A percentile compares a stretch with the other conserved stretches of the same genome.
phyloP scores from a whole-genome alignment of 2,888 invertebrate genomes.

The Limnephilus marmoratus region DNA sequence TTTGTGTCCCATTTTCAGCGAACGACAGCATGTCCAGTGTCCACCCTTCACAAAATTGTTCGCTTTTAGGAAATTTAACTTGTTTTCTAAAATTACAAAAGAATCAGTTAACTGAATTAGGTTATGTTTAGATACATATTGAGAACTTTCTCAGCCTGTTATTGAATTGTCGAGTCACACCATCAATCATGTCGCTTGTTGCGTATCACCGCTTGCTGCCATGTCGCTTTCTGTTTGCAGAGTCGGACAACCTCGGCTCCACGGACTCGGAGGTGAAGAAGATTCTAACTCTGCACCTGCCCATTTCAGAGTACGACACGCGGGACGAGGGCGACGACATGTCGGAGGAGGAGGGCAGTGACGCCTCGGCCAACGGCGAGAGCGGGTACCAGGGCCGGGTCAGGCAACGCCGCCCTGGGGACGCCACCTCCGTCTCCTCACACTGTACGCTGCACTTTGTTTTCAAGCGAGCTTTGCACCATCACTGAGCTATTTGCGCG shows the following conservation, averaged over 20 bases:
- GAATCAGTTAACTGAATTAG: neutral
- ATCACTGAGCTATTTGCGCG: neutral
- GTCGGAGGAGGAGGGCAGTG: conserved; percentile 80
- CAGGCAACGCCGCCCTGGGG: conserved; percentile 68
- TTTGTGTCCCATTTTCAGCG: neutral
- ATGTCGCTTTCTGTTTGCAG: conserved; percentile 75
- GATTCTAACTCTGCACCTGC: conserved; percentile 94
- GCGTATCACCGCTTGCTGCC: conserved; percentile 60
- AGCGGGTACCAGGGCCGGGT: conserved; percentile 72
- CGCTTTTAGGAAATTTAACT: neutral
- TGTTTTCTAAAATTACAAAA: neutral
- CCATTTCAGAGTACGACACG: conserved; percentile 95
- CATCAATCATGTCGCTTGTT: conserved; percentile 8
- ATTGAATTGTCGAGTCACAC: neutral
- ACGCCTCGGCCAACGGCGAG: conserved; percentile 76
- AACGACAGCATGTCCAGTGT: neutral
- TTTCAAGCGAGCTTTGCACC: conserved; percentile 53
- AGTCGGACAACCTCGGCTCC: conserved; percentile 96
- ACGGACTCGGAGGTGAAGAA: conserved; percentile 97
- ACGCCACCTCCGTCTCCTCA: conserved; percentile 63
- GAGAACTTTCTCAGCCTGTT: neutral
- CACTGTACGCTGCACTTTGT: conserved; percentile 58
- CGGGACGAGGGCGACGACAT: conserved; percentile 89
- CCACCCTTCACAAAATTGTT: neutral
- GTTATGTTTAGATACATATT: neutral